phyloP scores from a whole-genome alignment of 64 coral and sea anemone species.

The Anthopleura sola region DNA sequence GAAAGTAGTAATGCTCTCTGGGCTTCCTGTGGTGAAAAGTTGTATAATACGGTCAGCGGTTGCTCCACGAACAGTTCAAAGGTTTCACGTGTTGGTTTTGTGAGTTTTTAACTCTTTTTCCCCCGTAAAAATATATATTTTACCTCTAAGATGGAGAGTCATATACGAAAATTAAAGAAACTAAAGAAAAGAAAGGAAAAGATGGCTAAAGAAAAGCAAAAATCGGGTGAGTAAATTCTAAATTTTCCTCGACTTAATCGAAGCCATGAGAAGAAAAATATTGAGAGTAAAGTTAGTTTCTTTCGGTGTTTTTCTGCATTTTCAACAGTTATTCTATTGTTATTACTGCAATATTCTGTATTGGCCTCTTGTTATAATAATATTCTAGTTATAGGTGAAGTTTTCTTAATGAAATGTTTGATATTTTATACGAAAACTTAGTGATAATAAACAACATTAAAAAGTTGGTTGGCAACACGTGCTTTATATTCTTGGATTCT shows the following conservation, averaged over 20 bases:
- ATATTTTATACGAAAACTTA: neutral
- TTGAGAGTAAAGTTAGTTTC: no score
- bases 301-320: neutral
- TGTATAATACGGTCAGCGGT: neutral
- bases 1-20: neutral
- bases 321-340: neutral
- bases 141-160: neutral
- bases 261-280: no score
- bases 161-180: constrained; percentile 7
- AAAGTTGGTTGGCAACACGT: no score
- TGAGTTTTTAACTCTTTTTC: neutral
- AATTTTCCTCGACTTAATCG: neutral
- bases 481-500: neutral
- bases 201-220: neutral
- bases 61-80: neutral
- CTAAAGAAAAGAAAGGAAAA: constrained; percentile 19
- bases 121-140: neutral
- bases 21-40: constrained; percentile 10
- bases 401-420: neutral
- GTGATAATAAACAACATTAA: neutral
- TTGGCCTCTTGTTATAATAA: neutral
- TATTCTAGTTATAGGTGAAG: neutral
- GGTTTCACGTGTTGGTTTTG: constrained; percentile 13
- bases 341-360: no score
- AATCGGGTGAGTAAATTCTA: neutral